Evolutionary conservation across 2,797 vertebrate species (phyloP).

Genomic region (Lacerta agilis): DNA sequence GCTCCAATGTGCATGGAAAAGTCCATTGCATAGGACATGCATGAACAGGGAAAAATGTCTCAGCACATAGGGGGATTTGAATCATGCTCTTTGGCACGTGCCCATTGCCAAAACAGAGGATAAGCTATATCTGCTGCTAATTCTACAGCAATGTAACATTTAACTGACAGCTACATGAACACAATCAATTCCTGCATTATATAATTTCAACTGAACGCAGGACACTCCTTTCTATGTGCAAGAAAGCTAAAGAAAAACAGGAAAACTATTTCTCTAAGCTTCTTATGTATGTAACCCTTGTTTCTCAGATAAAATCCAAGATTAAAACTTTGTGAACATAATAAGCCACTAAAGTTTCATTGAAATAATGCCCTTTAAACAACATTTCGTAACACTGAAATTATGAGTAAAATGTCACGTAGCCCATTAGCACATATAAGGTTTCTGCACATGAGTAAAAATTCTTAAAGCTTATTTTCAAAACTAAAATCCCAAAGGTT

Average conservation of each 20-base stretch:
- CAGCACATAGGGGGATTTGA: neutral
- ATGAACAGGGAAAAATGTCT: neutral
- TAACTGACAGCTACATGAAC: neutral
- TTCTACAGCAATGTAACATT: neutral
- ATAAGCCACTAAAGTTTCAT: constrained; percentile 37
- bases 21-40: neutral
- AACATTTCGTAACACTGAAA: constrained; percentile 43
- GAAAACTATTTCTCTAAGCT: constrained; percentile 24
- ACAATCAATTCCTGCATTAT: neutral
- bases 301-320: constrained; percentile 56
- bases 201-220: neutral
- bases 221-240: neutral
- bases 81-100: neutral
- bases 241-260: neutral
- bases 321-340: constrained; percentile 21
- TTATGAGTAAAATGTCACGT: constrained; percentile 37
- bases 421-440: neutral
- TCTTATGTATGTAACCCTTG: constrained; percentile 29
- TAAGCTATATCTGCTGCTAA: neutral
- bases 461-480: constrained; percentile 28
- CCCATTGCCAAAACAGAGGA: neutral
- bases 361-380: constrained; percentile 39
- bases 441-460: constrained; percentile 26
- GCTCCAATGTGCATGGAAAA: neutral
- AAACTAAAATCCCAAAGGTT: constrained; percentile 33